These are phyloP conservation scores for Labeo rohita DNA, from an alignment of 2,113 vertebrate genomes.

Conservation along the genomic window DNA sequence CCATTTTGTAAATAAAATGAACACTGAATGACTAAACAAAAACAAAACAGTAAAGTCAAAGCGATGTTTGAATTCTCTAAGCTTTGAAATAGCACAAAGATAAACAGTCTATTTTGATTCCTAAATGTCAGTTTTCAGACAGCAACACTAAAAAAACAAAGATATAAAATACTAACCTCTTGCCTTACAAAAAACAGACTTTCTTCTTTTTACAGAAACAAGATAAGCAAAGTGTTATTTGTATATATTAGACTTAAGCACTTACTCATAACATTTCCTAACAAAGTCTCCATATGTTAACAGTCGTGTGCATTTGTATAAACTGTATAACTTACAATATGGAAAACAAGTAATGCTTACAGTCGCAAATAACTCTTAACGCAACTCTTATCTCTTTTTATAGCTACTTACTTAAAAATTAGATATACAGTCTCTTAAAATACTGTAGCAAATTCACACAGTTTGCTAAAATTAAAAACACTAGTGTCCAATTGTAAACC, in stretches of 20 bases:
- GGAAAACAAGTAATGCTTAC: constrained; percentile 1
- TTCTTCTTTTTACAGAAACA: neutral
- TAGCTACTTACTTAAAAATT: neutral
- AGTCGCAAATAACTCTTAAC: neutral
- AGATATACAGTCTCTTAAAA: neutral
- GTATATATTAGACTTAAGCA: constrained; percentile 6
- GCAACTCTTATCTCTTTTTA: neutral
- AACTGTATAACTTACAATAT: neutral
- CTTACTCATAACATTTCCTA: neutral
- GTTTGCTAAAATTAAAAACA: neutral
- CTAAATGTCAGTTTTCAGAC: neutral
- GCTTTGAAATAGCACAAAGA: constrained; percentile 4
- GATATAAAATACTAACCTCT: neutral
- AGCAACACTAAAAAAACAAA: neutral
- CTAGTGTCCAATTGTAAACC: neutral
- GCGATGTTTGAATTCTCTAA: neutral
- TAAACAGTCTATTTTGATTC: constrained; percentile 27
- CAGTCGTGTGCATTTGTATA: neutral
- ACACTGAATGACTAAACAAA: neutral
- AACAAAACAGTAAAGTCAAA: constrained; percentile 33
- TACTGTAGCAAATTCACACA: neutral
- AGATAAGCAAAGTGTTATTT: constrained; percentile 11
- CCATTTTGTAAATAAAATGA: constrained; percentile 41
- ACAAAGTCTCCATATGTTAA: constrained; percentile 2
- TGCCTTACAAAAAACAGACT: neutral